These are phyloP conservation scores for Bombyx mandarina DNA, from an alignment of 1,140 invertebrate species.

Conservation along the genomic window DNA sequence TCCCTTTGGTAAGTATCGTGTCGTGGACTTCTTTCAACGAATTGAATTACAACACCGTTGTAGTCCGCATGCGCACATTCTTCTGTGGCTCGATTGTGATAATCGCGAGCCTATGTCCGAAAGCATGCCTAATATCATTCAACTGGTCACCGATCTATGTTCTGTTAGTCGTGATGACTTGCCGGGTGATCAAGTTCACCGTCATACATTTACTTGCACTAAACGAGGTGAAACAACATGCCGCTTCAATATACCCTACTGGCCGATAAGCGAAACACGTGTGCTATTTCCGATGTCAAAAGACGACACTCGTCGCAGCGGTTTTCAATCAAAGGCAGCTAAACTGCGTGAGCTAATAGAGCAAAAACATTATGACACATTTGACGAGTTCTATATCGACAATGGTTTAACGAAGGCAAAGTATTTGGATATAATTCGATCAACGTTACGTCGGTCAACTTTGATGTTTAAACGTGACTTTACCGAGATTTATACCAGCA, in stretches of 20 bases:
- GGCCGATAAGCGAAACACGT: slow-evolving; percentile 8
- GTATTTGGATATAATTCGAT: slow-evolving; percentile 20
- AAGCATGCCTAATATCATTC: slow-evolving; percentile 18
- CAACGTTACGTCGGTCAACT: slow-evolving; percentile 20
- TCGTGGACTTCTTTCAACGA: slow-evolving; percentile 1
- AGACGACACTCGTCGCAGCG: slow-evolving; percentile 10
- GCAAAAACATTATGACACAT: slow-evolving; percentile 7
- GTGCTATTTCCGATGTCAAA: slow-evolving; percentile 19
- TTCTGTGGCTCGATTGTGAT: slow-evolving; percentile 22
- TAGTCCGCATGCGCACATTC: slow-evolving; percentile 28
- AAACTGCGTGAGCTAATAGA: slow-evolving; percentile 11
- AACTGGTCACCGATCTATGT: slow-evolving; percentile 16
- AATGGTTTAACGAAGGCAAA: slow-evolving; percentile 1
- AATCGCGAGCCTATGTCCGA: slow-evolving; percentile 14
- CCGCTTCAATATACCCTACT: slow-evolving; percentile 1
- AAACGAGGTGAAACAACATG: slow-evolving; percentile 15
- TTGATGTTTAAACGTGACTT: slow-evolving; percentile 26
- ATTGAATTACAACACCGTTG: slow-evolving; percentile 32
- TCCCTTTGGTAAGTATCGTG: slow-evolving; percentile 4
- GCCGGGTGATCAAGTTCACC: slow-evolving; percentile 8
- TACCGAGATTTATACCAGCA: slow-evolving; percentile 25
- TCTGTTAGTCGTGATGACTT: slow-evolving; percentile 18
- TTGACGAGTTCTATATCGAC: slow-evolving; percentile 11
- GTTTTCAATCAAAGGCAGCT: slow-evolving; percentile 15
- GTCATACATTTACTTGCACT: slow-evolving; percentile 12